Percentiles rank a stretch among this genome's conserved stretches.
Conservation (phyloP, 2,888 invertebrate genomes). For the Pachycephus smyrnensis region DNA sequence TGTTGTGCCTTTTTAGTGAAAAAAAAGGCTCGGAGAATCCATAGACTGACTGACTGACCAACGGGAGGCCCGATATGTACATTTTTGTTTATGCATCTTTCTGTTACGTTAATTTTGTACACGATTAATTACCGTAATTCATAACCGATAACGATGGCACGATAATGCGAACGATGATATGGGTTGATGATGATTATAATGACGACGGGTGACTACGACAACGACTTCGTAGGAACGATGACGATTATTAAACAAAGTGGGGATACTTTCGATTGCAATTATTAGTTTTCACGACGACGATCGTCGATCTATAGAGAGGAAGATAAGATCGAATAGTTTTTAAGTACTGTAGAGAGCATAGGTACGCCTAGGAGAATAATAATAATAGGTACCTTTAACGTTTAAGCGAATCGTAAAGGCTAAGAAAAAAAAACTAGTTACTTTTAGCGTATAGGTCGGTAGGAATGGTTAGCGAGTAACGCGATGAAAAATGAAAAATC, state of each 20-base stretch:
- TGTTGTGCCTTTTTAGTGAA: slow-evolving; percentile 1
- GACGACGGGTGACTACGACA: background rate
- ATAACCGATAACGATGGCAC: slow-evolving; percentile 9
- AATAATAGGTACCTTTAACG: slow-evolving; percentile 28
- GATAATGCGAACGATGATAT: background rate
- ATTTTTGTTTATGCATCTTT: slow-evolving; percentile 23
- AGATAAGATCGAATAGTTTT: slow-evolving; percentile 13
- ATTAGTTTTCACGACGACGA: slow-evolving; percentile 30
- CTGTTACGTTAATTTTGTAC: slow-evolving; percentile 4
- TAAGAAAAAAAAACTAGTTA: slow-evolving; percentile 14
- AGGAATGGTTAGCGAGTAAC: slow-evolving; percentile 44
- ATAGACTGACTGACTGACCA: slow-evolving; percentile 26
- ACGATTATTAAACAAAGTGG: background rate
- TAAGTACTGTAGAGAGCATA: slow-evolving; percentile 23
- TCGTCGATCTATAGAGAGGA: slow-evolving; percentile 23
- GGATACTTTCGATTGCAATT: slow-evolving; percentile 38
- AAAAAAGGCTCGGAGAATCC: slow-evolving; percentile 22
- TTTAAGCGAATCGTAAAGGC: slow-evolving; percentile 12
- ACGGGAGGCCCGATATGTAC: slow-evolving; percentile 27
- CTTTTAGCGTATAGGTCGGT: slow-evolving; percentile 34
- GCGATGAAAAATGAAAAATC: slow-evolving; percentile 27
- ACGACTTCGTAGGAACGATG: background rate
- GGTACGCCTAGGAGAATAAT: slow-evolving; percentile 32
- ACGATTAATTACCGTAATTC: slow-evolving; percentile 16
- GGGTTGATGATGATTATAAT: background rate